Conservation (phyloP, 2,113 vertebrate species). For the Tragelaphus imberbis region DNA sequence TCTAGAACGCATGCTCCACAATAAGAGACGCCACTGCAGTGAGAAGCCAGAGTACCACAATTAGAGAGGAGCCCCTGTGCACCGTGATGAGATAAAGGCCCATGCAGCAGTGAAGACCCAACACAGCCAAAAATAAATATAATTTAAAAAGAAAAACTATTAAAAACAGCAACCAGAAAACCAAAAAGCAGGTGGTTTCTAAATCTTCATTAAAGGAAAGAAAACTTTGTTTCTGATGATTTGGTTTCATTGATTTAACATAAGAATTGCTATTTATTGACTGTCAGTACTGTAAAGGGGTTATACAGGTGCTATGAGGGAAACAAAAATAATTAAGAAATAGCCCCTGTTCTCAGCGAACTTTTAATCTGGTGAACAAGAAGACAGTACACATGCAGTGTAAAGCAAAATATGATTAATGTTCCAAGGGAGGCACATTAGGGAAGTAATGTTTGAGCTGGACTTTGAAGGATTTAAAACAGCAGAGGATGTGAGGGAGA, state of each 20-base stretch:
- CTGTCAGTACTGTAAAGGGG: not conserved
- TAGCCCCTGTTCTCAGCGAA: not conserved
- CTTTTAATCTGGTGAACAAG: not conserved
- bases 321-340: not conserved
- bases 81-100: rapidly evolving
- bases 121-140: not conserved
- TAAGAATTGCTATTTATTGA: not conserved
- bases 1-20: not conserved
- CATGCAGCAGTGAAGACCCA: not conserved
- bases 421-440: not conserved
- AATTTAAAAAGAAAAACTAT: not conserved
- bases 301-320: not conserved
- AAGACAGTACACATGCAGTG: not conserved
- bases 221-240: not conserved
- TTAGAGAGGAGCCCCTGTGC: not conserved
- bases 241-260: not conserved
- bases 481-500: not conserved
- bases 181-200: not conserved
- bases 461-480: not conserved
- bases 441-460: not conserved
- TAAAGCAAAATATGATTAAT: not conserved
- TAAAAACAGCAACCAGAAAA: not conserved
- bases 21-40: not conserved
- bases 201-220: not conserved
- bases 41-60: not conserved